A percentile compares a stretch with the other conserved stretches of the same genome.
Conservation (phyloP, 2,113 vertebrate species). For the Microcebus ravelobensis region DNA sequence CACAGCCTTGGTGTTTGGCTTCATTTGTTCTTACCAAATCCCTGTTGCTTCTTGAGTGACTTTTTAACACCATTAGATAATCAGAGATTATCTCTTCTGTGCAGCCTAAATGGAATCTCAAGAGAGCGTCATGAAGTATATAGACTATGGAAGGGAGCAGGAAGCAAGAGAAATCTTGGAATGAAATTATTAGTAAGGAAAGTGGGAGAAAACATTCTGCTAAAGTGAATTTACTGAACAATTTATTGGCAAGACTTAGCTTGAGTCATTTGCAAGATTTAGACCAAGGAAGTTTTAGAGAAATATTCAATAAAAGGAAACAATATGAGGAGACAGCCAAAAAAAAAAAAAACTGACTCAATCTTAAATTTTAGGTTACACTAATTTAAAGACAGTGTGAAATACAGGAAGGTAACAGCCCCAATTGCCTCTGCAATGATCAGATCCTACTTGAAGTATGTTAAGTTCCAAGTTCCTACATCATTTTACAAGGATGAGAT, state of each 20-base stretch:
- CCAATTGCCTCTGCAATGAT: neutral
- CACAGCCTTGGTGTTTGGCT: neutral
- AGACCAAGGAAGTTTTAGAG: neutral
- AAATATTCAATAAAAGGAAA: neutral
- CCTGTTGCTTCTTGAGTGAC: neutral
- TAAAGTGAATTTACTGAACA: slow-evolving; percentile 30
- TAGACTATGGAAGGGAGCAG: neutral
- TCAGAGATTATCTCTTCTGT: slow-evolving; percentile 31
- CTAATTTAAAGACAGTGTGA: neutral
- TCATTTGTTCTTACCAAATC: slow-evolving; percentile 44
- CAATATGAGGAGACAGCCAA: neutral
- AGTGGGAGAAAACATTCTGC: neutral
- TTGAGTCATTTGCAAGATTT: slow-evolving; percentile 15
- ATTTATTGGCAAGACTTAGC: neutral
- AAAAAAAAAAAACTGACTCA: neutral
- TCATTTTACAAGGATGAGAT: neutral
- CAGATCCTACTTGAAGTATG: neutral
- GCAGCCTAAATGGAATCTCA: neutral
- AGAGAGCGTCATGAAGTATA: neutral
- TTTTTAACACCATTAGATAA: neutral
- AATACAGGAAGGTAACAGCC: neutral
- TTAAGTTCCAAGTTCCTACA: neutral
- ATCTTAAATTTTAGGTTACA: neutral
- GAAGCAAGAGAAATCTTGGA: neutral
- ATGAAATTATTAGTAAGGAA: neutral